These are phyloP conservation scores for Mus minutoides DNA, from an alignment of 2,797 vertebrate genomes.

Conservation along the genomic window DNA sequence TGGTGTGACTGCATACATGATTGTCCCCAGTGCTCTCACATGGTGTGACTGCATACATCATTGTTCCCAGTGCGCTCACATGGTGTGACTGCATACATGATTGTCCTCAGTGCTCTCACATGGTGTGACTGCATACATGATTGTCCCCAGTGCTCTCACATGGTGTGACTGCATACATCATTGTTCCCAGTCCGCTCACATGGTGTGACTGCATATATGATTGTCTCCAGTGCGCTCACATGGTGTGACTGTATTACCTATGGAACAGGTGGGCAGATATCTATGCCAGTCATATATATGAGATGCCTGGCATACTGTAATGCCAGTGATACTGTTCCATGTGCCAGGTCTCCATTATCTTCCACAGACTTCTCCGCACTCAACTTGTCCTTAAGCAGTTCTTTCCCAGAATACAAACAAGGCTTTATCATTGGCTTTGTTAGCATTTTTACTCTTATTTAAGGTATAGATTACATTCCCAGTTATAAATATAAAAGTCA, in stretches of 20 bases:
- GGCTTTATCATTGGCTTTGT: not conserved
- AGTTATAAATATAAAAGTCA: constrained; percentile 2
- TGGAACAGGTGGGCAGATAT: not conserved
- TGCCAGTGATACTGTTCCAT: not conserved
- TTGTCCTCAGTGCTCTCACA: too few relatives aligned
- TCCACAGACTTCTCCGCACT: not conserved
- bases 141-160: too few relatives aligned
- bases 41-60: not conserved
- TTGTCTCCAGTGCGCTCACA: too few relatives aligned
- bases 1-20: too few relatives aligned
- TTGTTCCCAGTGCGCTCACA: too few relatives aligned
- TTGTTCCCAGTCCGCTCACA: too few relatives aligned
- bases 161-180: too few relatives aligned
- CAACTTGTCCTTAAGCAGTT: not conserved
- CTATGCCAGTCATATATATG: not conserved
- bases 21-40: too few relatives aligned
- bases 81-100: too few relatives aligned
- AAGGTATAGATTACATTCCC: not conserved
- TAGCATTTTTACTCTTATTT: constrained; percentile 37
- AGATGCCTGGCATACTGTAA: not conserved
- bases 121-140: too few relatives aligned
- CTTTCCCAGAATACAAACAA: not conserved
- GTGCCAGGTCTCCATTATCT: not conserved
- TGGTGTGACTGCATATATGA: too few relatives aligned
- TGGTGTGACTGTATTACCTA: not conserved